Evolutionary conservation across 2,113 vertebrate species (phyloP).

Genomic region (Hippocampus guttulatus): DNA sequence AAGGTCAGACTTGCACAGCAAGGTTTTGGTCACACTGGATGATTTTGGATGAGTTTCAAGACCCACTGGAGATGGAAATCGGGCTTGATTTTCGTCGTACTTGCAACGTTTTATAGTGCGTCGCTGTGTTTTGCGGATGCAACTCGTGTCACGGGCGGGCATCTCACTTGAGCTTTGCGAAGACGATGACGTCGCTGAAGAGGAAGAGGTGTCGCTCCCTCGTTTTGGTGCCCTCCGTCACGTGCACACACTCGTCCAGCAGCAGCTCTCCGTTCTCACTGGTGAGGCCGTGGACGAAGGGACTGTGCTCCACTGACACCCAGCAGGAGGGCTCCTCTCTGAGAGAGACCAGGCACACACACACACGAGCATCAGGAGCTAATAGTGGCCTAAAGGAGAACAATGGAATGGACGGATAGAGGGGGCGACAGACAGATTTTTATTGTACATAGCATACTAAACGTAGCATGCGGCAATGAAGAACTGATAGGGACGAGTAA

Average conservation of each 20-base stretch:
- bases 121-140: not conserved
- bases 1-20: not conserved
- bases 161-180: conserved; percentile 70
- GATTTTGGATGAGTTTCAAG: no score
- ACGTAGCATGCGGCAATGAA: no score
- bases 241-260: conserved; percentile 62
- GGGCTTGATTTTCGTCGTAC: no score
- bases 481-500: no score
- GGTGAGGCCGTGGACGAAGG: conserved; percentile 68
- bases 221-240: conserved; percentile 65
- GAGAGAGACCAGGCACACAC: conserved; percentile 12
- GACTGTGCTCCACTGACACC: conserved; percentile 66
- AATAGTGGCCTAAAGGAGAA: no score
- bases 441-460: no score
- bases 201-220: conserved; percentile 69
- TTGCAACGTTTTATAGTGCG: no score
- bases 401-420: no score
- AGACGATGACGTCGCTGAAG: conserved; percentile 64
- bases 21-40: no score
- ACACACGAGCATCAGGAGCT: not conserved
- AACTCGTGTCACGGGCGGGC: not conserved
- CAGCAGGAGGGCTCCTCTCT: conserved; percentile 63
- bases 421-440: no score
- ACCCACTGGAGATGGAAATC: no score
- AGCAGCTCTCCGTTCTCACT: conserved; percentile 60